Evolutionary conservation across 2,113 vertebrate genomes (phyloP).

Genomic region (Choloepus hoffmanni): DNA sequence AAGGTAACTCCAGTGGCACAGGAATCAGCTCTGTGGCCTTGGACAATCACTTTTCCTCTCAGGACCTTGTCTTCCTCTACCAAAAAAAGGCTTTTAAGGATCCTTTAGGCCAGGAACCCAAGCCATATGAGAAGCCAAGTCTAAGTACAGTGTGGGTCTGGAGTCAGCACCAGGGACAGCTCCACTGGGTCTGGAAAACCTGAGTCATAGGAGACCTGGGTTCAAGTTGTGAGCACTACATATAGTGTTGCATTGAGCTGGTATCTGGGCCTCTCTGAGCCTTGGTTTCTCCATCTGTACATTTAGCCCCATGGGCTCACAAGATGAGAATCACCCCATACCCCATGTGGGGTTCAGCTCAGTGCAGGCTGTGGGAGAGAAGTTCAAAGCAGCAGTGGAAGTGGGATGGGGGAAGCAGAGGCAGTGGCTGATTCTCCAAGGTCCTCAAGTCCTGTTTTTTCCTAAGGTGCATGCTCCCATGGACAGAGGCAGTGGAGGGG

Average conservation of each 20-base stretch:
- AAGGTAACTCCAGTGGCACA: background rate
- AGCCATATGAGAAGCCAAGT: background rate
- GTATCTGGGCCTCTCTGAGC: background rate
- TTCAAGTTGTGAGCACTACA: background rate
- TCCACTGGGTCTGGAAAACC: fast-evolving
- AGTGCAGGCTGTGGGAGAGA: background rate
- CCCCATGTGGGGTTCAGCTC: background rate
- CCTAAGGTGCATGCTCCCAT: background rate
- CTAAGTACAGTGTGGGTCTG: background rate
- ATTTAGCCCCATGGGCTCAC: background rate
- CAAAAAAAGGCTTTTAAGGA: background rate
- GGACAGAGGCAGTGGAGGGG: background rate
- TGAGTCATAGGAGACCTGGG: too few relatives aligned
- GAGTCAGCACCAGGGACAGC: constrained; percentile 70
- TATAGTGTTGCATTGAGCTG: background rate
- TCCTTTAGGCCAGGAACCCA: background rate
- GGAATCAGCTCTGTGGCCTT: background rate
- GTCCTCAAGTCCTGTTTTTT: background rate
- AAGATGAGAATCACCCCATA: background rate
- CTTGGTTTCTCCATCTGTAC: background rate
- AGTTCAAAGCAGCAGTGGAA: background rate
- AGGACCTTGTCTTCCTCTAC: background rate
- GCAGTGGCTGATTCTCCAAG: background rate
- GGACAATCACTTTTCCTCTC: background rate
- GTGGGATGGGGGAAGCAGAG: too few relatives aligned